Conservation (phyloP, 1,140 invertebrate species). For the Dolichoris vasculosae region DNA sequence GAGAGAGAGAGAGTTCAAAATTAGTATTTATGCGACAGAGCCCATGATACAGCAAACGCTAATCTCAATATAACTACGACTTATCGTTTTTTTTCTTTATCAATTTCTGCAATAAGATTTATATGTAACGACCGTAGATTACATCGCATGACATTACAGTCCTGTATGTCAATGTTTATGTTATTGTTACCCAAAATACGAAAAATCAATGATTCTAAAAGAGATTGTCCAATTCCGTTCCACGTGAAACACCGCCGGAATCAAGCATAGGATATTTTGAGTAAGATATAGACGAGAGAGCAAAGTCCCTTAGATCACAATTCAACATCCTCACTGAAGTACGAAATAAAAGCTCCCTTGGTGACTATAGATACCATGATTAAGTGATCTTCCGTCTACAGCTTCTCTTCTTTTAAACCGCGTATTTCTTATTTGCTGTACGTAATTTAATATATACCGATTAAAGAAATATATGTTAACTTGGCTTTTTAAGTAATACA, state of each 20-base stretch:
- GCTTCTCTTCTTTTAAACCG: conserved; percentile 11
- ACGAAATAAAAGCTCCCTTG: conserved; percentile 21
- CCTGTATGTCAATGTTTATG: background rate
- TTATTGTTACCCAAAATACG: background rate
- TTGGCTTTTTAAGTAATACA: background rate
- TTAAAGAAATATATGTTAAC: background rate
- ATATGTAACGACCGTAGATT: background rate
- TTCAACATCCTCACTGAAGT: conserved; percentile 41
- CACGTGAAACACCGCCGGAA: conserved; percentile 1
- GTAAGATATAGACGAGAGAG: background rate
- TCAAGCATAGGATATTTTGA: background rate
- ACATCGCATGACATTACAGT: background rate
- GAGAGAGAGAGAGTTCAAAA: background rate
- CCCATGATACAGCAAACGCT: too few species aligned
- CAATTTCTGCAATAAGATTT: conserved; percentile 24
- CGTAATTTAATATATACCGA: background rate
- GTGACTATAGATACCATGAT: background rate
- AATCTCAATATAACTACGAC: background rate
- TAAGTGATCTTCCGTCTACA: background rate
- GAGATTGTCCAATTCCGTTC: conserved; percentile 32
- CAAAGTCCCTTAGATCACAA: conserved; percentile 22
- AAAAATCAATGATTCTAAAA: conserved; percentile 10
- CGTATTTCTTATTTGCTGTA: background rate
- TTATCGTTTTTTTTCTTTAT: background rate
- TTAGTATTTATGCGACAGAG: too few species aligned